These are phyloP conservation scores for Hyposoter dolosus DNA, from an alignment of 2,888 invertebrate genomes.

Conservation along the genomic window DNA sequence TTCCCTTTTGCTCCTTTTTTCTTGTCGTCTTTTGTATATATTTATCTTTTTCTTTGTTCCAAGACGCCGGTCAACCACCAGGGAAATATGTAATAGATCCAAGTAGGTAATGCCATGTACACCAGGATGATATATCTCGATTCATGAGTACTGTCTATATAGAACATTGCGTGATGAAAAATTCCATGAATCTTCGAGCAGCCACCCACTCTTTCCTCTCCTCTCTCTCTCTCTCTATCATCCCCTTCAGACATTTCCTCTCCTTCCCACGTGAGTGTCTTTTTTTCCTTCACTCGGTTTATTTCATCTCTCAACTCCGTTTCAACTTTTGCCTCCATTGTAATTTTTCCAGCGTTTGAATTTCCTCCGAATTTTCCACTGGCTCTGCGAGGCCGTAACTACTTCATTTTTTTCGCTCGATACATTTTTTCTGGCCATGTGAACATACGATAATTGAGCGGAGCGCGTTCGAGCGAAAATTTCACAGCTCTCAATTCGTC, in stretches of 20 bases:
- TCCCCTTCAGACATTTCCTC: neutral
- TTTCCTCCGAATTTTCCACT: neutral
- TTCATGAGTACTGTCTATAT: conserved; percentile 43
- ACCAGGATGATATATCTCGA: conserved; percentile 51
- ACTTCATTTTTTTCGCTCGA: neutral
- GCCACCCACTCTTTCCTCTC: neutral
- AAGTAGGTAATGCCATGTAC: conserved; percentile 41
- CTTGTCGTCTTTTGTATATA: neutral
- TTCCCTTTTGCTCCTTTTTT: neutral
- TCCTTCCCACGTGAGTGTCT: neutral
- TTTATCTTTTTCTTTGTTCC: conserved; percentile 16
- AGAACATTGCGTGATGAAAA: conserved; percentile 63
- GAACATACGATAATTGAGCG: neutral
- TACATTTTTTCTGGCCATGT: neutral
- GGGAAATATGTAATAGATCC: conserved; percentile 65
- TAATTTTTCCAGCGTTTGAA: neutral
- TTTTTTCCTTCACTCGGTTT: neutral
- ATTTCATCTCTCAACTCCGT: neutral
- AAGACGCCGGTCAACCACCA: conserved; percentile 58
- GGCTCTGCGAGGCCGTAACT: neutral
- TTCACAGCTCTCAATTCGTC: neutral
- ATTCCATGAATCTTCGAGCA: conserved; percentile 67
- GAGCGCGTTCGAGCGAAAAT: neutral
- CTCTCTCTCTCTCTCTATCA: conserved; percentile 4
- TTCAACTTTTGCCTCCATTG: conserved; percentile 10